Base-by-base conservation (phyloP, 1,140 invertebrate genomes). In the Physella acuta region DNA sequence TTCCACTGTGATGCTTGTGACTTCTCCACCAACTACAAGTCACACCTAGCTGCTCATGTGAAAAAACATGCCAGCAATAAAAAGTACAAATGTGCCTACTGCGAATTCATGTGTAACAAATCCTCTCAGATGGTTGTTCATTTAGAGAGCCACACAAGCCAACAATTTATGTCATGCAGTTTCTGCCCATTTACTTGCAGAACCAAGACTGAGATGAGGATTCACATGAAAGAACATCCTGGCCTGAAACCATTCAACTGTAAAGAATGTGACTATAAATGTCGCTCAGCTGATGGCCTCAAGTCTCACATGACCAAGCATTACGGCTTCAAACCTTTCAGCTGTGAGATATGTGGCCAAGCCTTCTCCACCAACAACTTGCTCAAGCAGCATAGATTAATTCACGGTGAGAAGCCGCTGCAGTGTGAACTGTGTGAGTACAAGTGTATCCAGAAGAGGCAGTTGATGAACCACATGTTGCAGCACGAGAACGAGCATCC, bases 291-390 rank as follows among this genome's bases (percentile, higher is more conserved):
- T 24, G 65, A 56, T 20, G 65, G 65, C 4, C 26, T 67, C 1
- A 67, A 67, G 37, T 67, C 65, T 28, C 65, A 67, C 37, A 67
- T 67, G 65, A n/a, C 55, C 26, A 58, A 67, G 26, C 65, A 67
- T 44, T 56, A 37, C 39, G 65, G 65, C 1, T n/a, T 36, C n/a
- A 56, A 58, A 36, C 65, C 65, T 2, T 67, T 37, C 26, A 58
- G 31, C 3, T 67, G 65, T 58, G 65, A 67, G n/a, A 17, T 67
- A 1, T 67, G 65, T 67, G 65, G 65, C 33, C 65, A 67, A 26
- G 65, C 31, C 36, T 58, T 52, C 28, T 58, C 52, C 28, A 58
- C 65, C 8, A 24, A n/a, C 2, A 36, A 56, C 39, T 24, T 58
- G 31, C 30, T 67, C 3, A 56, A 67, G 37, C 56, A 67, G 31